Evolutionary conservation across 2,797 vertebrate genomes (phyloP).

Genomic region (Manis pentadactyla): DNA sequence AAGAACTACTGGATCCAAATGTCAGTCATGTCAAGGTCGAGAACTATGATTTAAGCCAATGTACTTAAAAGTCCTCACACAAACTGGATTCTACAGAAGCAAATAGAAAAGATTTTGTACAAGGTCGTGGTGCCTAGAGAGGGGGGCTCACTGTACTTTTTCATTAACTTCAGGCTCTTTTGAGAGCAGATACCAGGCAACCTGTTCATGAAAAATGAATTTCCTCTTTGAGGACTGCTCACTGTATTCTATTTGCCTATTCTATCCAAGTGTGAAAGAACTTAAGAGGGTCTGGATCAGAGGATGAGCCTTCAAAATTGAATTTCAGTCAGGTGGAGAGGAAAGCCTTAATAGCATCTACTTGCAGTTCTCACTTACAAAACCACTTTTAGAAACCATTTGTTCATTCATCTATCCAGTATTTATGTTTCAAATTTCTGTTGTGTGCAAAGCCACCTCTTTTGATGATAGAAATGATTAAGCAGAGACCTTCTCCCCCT

Average conservation of each 20-base stretch:
- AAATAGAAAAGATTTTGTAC: background rate
- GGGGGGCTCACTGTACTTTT: background rate
- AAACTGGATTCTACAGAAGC: background rate
- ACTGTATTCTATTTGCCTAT: constrained; percentile 54
- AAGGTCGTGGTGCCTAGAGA: background rate
- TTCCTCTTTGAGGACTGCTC: constrained; percentile 63
- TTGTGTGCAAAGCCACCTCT: background rate
- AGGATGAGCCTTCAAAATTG: constrained; percentile 65
- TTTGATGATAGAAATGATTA: constrained; percentile 35
- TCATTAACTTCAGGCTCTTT: constrained; percentile 35
- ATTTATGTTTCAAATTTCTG: constrained; percentile 26
- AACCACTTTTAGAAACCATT: constrained; percentile 40
- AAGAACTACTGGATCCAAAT: background rate
- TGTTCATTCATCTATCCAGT: constrained; percentile 22
- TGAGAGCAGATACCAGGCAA: constrained; percentile 31
- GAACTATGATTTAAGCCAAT: background rate
- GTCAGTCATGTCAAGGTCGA: background rate
- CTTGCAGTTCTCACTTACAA: constrained; percentile 27
- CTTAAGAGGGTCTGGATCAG: constrained; percentile 62
- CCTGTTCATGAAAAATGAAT: constrained; percentile 70
- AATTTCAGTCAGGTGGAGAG: constrained; percentile 66
- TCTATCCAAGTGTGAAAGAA: constrained; percentile 53
- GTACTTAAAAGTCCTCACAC: background rate
- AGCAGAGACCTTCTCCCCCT: background rate
- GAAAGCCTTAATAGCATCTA: constrained; percentile 51